A percentile compares a stretch with the other conserved stretches of the same genome.
Conservation (phyloP, 1,140 invertebrate species). For the Andricus grossulariae region DNA sequence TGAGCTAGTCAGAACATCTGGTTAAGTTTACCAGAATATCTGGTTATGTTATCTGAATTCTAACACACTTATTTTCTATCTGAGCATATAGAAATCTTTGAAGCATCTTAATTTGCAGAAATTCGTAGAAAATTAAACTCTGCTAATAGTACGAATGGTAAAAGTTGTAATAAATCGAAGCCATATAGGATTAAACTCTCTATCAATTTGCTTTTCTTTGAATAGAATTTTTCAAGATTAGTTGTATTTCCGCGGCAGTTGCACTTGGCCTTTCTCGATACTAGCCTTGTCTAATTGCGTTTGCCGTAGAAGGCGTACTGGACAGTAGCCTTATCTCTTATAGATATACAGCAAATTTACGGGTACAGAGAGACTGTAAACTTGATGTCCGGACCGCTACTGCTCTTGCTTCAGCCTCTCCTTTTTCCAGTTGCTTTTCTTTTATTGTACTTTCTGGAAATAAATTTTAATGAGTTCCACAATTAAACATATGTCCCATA, state of each 20-base stretch:
- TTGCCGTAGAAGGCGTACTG: slow-evolving; percentile 6
- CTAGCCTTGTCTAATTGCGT: slow-evolving; percentile 22
- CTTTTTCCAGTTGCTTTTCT: background rate
- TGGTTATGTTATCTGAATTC: background rate
- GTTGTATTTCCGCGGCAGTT: background rate
- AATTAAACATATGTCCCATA: background rate
- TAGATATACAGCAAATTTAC: background rate
- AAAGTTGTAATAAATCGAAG: slow-evolving; percentile 17
- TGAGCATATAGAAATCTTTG: slow-evolving; percentile 6
- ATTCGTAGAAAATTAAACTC: background rate
- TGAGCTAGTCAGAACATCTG: too few relatives aligned
- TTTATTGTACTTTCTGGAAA: background rate
- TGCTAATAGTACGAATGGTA: background rate
- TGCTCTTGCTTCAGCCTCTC: background rate
- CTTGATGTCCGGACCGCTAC: slow-evolving; percentile 1
- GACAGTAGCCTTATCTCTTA: slow-evolving; percentile 20
- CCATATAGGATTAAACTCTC: background rate
- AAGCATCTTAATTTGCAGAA: background rate
- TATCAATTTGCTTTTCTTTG: too few relatives aligned
- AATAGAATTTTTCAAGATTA: slow-evolving; percentile 3
- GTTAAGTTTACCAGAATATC: too few relatives aligned
- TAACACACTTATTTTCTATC: background rate
- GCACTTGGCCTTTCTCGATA: slow-evolving; percentile 26
- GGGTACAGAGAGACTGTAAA: background rate
- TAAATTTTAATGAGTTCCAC: background rate